phyloP scores from a whole-genome alignment of 2,888 invertebrate genomes.

The Eristalinus aeneus region DNA sequence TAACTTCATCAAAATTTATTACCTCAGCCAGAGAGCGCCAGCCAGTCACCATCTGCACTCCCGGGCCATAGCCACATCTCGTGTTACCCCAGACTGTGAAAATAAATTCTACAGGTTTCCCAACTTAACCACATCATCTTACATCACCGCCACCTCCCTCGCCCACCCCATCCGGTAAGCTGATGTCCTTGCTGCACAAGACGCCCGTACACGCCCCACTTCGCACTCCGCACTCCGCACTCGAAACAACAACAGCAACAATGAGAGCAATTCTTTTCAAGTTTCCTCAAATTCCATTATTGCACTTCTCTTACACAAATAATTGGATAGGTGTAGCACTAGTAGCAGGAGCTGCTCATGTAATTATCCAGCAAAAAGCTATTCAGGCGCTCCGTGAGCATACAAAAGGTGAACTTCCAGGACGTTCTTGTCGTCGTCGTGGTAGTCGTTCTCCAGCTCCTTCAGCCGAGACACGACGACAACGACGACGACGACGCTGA shows the following conservation, averaged over 20 bases:
- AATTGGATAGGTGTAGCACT: conserved; percentile 60
- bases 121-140: conserved; percentile 64
- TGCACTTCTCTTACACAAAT: conserved; percentile 66
- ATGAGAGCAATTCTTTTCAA: conserved; percentile 41
- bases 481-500: conserved; percentile 23
- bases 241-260: background rate
- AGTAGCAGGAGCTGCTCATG: conserved; percentile 34
- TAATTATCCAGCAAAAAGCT: conserved; percentile 53
- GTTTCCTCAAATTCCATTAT: conserved; percentile 67
- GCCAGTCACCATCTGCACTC: conserved; percentile 39
- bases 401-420: conserved; percentile 8
- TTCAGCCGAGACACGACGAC: background rate
- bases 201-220: background rate
- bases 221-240: background rate
- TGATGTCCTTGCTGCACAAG: conserved; percentile 16
- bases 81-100: conserved; percentile 18
- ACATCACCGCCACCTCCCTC: background rate
- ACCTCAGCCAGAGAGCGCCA: conserved; percentile 27
- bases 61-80: conserved; percentile 44
- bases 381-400: conserved; percentile 36
- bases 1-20: conserved; percentile 67
- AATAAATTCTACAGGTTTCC: conserved; percentile 64
- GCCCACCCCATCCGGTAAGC: background rate
- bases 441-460: background rate
- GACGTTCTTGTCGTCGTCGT: background rate